These are phyloP conservation scores for Siniperca chuatsi DNA, from an alignment of 2,113 vertebrate species.

Conservation along the genomic window DNA sequence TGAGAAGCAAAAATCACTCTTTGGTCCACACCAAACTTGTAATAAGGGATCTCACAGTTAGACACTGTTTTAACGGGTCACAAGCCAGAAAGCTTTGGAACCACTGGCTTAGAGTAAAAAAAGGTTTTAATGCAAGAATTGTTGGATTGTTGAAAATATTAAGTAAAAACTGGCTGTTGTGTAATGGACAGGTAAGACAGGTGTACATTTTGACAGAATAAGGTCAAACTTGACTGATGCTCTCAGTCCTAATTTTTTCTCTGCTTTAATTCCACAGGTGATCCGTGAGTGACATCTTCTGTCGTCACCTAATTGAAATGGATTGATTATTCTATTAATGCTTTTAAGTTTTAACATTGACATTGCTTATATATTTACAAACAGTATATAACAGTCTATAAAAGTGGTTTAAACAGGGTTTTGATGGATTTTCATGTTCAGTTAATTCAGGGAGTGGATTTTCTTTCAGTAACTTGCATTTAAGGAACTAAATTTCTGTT, in stretches of 20 bases:
- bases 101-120: background rate
- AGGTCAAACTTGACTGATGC: background rate
- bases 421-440: constrained; percentile 35
- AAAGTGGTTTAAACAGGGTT: constrained; percentile 60
- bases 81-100: background rate
- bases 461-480: constrained; percentile 3
- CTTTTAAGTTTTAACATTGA: constrained; percentile 18
- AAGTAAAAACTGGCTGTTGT: background rate
- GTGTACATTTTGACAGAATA: constrained; percentile 22
- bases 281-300: constrained; percentile 50
- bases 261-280: constrained; percentile 71
- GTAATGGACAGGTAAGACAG: background rate
- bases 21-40: background rate
- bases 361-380: constrained; percentile 26
- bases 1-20: background rate
- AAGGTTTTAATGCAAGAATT: background rate
- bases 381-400: constrained; percentile 25
- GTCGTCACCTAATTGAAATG: background rate
- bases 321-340: constrained; percentile 12
- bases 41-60: background rate
- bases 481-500: constrained; percentile 18
- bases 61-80: background rate
- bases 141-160: background rate
- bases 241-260: constrained; percentile 18
- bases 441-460: constrained; percentile 19